These are phyloP conservation scores for Hemiprocne comata DNA, from an alignment of 2,113 vertebrate genomes.

Conservation along the genomic window DNA sequence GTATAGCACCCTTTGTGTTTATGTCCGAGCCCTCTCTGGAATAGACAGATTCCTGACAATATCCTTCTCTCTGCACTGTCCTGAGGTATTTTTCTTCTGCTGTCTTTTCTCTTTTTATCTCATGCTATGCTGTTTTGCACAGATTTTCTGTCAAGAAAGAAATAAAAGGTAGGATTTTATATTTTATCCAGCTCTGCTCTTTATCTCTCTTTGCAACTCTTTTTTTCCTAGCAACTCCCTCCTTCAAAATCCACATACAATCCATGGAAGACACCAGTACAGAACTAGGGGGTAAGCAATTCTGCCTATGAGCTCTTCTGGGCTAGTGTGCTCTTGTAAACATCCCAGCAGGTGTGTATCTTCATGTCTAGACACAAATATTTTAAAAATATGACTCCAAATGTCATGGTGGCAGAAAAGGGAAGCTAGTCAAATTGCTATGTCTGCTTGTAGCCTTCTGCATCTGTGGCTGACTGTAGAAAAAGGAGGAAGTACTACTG, in stretches of 20 bases:
- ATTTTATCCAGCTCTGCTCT: neutral
- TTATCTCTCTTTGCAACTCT: neutral
- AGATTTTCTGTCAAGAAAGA: constrained; percentile 18
- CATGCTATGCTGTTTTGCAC: neutral
- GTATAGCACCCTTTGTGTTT: neutral
- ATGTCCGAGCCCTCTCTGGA: neutral
- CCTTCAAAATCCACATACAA: neutral
- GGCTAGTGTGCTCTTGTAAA: neutral
- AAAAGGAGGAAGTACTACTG: neutral
- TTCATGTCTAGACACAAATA: neutral
- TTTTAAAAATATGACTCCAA: neutral
- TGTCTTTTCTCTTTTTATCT: neutral
- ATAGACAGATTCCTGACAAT: neutral
- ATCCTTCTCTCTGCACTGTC: neutral
- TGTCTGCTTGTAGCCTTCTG: neutral
- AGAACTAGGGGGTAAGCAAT: neutral
- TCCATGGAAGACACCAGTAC: neutral
- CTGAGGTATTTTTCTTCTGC: neutral
- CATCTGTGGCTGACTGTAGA: neutral
- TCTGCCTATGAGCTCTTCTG: neutral
- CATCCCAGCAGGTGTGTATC: neutral
- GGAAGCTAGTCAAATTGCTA: neutral
- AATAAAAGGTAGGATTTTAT: neutral
- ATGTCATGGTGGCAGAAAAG: neutral
- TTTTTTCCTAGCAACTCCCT: neutral